A percentile compares a stretch with the other conserved stretches of the same genome.
phyloP scores from a whole-genome alignment of 2,888 invertebrate species.

The Willowsia nigromaculata region DNA sequence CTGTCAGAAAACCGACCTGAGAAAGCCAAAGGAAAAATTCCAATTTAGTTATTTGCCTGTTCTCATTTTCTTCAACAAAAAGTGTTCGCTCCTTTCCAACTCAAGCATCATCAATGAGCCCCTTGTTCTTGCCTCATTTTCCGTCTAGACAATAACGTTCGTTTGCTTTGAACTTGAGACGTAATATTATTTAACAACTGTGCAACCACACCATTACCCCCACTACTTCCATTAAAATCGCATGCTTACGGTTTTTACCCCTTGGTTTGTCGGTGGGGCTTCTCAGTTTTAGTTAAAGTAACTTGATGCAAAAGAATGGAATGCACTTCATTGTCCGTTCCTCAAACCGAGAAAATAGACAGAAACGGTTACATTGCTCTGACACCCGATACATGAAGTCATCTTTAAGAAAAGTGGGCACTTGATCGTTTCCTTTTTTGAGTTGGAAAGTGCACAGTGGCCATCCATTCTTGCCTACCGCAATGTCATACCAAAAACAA shows the following conservation, averaged over 20 bases:
- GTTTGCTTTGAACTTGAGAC: constrained; percentile 19
- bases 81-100: neutral
- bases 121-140: constrained; percentile 73
- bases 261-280: constrained; percentile 1
- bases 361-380: constrained; percentile 35
- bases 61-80: constrained; percentile 45
- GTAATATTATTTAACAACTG: constrained; percentile 1
- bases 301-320: neutral
- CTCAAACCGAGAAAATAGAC: neutral
- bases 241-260: neutral
- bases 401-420: constrained; percentile 38
- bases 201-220: constrained; percentile 11
- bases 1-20: constrained; percentile 64
- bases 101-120: constrained; percentile 66
- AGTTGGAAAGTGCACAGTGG: neutral
- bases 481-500: constrained; percentile 10
- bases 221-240: constrained; percentile 49
- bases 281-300: too few relatives aligned
- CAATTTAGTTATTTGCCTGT: constrained; percentile 32
- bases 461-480: constrained; percentile 59
- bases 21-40: neutral
- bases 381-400: constrained; percentile 66
- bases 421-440: constrained; percentile 52
- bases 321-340: neutral
- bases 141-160: constrained; percentile 72